These are phyloP conservation scores for Xylocampa areola DNA, from an alignment of 2,888 invertebrate genomes.

Conservation along the genomic window DNA sequence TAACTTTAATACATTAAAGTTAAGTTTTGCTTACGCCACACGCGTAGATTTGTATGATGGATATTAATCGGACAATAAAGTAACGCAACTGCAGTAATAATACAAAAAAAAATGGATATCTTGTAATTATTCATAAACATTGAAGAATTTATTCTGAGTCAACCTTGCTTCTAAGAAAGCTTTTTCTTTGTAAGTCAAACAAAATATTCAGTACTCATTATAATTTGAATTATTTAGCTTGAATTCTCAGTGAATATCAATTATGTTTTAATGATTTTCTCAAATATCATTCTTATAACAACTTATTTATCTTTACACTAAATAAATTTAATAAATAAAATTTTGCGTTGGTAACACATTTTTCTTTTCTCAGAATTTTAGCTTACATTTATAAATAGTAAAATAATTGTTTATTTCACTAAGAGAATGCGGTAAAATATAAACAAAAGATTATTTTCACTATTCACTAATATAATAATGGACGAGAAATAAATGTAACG, in stretches of 20 bases:
- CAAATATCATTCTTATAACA: background rate
- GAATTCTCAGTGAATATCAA: background rate
- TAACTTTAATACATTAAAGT: background rate
- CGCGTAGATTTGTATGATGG: slow-evolving; percentile 6
- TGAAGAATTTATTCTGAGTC: background rate
- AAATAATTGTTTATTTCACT: no score
- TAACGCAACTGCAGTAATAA: slow-evolving; percentile 9
- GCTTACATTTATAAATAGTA: no score
- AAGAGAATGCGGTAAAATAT: no score
- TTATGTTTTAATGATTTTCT: background rate
- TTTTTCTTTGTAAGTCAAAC: slow-evolving; percentile 4
- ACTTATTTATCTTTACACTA: no score
- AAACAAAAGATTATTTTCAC: no score
- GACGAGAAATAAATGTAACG: no score
- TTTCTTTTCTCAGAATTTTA: no score
- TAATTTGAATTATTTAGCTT: background rate
- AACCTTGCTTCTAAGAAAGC: background rate
- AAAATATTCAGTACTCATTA: background rate
- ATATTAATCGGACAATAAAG: slow-evolving; percentile 28
- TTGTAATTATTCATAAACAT: slow-evolving; percentile 22
- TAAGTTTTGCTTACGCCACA: background rate
- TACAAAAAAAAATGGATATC: slow-evolving; percentile 5
- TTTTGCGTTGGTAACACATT: no score
- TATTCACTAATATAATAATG: no score
- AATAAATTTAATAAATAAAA: no score